phyloP scores from a whole-genome alignment of 2,113 vertebrate species.

The Erythrocercus mccallii region DNA sequence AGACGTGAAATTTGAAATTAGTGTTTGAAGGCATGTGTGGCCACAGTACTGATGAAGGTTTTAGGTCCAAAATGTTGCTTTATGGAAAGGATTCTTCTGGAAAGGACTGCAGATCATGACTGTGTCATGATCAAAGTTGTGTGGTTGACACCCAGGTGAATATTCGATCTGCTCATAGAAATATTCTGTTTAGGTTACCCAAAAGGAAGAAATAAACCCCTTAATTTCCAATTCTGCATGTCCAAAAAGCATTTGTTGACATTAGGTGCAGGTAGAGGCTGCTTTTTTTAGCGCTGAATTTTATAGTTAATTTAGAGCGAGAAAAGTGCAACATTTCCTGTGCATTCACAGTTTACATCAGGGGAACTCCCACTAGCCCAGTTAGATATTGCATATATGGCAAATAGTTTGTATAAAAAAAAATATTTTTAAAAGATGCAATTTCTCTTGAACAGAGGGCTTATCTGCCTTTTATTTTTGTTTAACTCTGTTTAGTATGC shows the following conservation, averaged over 20 bases:
- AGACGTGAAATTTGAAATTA: neutral
- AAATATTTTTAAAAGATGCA: neutral
- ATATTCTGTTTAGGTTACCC: neutral
- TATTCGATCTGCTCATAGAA: neutral
- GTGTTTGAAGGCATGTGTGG: fast-evolving
- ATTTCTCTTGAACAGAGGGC: neutral
- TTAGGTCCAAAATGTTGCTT: fast-evolving
- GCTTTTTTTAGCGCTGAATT: neutral
- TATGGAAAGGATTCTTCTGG: neutral
- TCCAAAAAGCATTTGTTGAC: neutral
- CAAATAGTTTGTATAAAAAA: neutral
- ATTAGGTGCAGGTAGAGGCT: neutral
- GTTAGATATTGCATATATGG: neutral
- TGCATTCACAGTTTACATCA: neutral
- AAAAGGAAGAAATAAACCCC: neutral
- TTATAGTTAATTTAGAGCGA: neutral
- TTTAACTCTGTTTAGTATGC: constrained; percentile 80
- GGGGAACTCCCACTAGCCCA: neutral
- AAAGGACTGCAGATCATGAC: neutral
- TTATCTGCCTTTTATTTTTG: constrained; percentile 73
- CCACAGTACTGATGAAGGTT: neutral
- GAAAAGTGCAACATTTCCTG: neutral
- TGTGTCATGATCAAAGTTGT: fast-evolving
- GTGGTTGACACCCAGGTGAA: neutral
- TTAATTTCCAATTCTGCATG: neutral